Base-by-base conservation (phyloP, 2,888 invertebrate genomes). In the Noctua janthina region DNA sequence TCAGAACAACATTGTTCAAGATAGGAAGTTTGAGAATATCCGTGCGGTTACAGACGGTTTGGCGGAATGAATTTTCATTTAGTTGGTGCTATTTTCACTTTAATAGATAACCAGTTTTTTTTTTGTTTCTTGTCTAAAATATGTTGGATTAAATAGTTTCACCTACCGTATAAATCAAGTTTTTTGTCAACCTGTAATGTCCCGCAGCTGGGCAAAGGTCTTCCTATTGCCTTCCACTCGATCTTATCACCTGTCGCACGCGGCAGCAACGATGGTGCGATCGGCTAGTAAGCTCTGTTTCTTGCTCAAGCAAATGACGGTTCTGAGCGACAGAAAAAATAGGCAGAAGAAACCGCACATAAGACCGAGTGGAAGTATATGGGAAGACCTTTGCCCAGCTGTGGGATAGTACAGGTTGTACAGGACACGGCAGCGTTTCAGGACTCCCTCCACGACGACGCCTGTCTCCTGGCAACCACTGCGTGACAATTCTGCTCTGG, bases 21-120 rank as follows among this genome's bases (percentile, higher is more conserved):
- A 86, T 79, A 76, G 46, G 51, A 83, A 77, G 75, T 88, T 88
- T 70, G 70, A 79, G 75, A 88, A 83, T 88, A 83, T 83, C 74
- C 23, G 71, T 71, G 68, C 67, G 85, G 77, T 74, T 78, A 49
- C 74, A 86, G 49, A 56, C 76, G 51, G 75, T 43, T 76, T 74
- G 51, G 29, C 23, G 4, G 62, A 35, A 73, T 75, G 51, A 76
- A 87, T 76, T 74, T 74, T 84, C 54, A 71, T 84, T 76, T 80
- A 76, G 43, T 49, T 64, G 51, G n/a, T 46, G 59, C 56, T 51
- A 56, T 54, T 74, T 69, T 46, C 13, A 70, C 8, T 77, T 46
- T 46, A 46, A 20, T 64, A 35, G 29, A 23, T 10, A 23, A 2
- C 17, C 0, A 23, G 3, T 74, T 68, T 35, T 46, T 35, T 39